Conservation (phyloP, 2,888 invertebrate genomes). For the Drosophila falleni region DNA sequence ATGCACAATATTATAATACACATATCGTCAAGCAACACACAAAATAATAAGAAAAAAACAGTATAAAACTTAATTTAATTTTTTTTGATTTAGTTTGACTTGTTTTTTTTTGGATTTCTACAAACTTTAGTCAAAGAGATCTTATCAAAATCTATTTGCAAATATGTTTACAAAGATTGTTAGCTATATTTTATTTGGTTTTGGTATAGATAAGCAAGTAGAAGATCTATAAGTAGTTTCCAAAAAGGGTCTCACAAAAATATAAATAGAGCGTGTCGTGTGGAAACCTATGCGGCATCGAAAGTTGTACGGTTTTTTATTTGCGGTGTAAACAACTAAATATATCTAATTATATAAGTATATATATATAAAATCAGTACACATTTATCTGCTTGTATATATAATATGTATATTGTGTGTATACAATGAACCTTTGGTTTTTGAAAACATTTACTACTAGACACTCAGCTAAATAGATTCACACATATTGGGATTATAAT, state of each 20-base stretch:
- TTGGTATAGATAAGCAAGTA: conserved; percentile 19
- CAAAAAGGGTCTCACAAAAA: conserved; percentile 75
- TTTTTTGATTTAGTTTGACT: conserved; percentile 1
- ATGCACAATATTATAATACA: conserved; percentile 45
- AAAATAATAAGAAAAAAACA: not conserved
- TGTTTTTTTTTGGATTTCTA: conserved; percentile 14
- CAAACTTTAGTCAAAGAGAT: conserved; percentile 28
- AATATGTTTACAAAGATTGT: conserved; percentile 28
- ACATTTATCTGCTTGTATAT: conserved; percentile 70
- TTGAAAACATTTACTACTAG: conserved; percentile 48
- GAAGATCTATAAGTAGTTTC: conserved; percentile 31
- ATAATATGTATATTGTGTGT: conserved; percentile 35
- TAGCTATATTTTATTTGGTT: conserved; percentile 25
- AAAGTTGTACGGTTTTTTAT: conserved; percentile 32
- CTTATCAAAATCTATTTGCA: conserved; percentile 33
- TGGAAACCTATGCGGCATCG: conserved; percentile 66
- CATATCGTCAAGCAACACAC: conserved; percentile 45
- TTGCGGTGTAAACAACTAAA: conserved; percentile 64
- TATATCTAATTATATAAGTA: conserved; percentile 33
- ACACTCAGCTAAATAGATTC: conserved; percentile 62
- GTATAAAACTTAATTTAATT: conserved; percentile 24
- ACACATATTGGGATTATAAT: conserved; percentile 28
- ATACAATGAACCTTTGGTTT: conserved; percentile 29
- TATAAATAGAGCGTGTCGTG: conserved; percentile 62
- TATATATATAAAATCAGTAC: conserved; percentile 76